phyloP scores from a whole-genome alignment of 2,888 invertebrate genomes.

The Coleophora flavipennella region DNA sequence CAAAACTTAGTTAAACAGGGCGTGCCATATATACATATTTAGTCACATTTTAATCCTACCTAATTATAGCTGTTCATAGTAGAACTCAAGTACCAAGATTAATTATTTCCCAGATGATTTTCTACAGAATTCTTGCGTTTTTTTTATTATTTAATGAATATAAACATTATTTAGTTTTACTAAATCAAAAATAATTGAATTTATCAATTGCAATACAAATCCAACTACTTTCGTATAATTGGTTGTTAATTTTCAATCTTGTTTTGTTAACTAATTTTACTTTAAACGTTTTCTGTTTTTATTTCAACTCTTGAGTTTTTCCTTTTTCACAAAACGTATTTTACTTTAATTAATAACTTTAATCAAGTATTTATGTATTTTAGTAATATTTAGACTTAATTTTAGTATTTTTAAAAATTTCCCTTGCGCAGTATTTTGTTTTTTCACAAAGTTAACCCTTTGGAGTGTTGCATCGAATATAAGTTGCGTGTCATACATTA shows the following conservation, averaged over 20 bases:
- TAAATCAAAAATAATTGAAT: background rate
- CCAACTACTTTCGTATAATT: conserved; percentile 29
- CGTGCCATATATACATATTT: conserved; percentile 37
- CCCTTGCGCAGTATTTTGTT: conserved; percentile 39
- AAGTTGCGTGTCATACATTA: background rate
- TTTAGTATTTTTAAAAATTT: conserved; percentile 46
- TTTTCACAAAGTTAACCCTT: conserved; percentile 22
- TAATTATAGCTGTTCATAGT: background rate
- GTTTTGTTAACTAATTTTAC: conserved; percentile 69
- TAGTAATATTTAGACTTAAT: conserved; percentile 60
- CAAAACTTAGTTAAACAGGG: conserved; percentile 18
- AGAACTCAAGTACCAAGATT: no score
- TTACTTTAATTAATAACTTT: conserved; percentile 29
- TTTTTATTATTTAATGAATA: no score
- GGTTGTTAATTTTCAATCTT: conserved; percentile 49
- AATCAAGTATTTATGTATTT: conserved; percentile 61
- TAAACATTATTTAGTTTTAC: no score
- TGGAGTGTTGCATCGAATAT: conserved; percentile 44
- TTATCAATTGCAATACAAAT: conserved; percentile 22
- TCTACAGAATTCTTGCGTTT: background rate
- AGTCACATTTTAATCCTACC: conserved; percentile 21
- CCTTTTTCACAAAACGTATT: conserved; percentile 37
- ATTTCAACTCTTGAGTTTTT: conserved; percentile 39
- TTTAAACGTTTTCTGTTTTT: conserved; percentile 45
- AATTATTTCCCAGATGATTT: no score